Percentiles rank a stretch among this genome's conserved stretches.
Evolutionary conservation across 2,888 invertebrate species (phyloP).

Genomic region (Drosophila meridionalis): DNA sequence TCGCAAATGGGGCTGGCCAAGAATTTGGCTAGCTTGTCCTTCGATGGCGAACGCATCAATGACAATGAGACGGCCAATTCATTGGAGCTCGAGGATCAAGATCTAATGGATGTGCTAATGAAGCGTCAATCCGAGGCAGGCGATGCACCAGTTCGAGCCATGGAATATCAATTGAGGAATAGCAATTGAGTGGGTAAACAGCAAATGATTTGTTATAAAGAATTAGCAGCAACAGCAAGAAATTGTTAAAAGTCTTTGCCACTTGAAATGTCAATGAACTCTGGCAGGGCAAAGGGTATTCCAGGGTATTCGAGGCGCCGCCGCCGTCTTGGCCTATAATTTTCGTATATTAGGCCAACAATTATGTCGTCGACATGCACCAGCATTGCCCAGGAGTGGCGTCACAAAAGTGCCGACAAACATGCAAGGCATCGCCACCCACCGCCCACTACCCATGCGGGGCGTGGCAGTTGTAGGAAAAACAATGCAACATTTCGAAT

Average conservation of each 20-base stretch:
- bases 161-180: conserved; percentile 1
- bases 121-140: conserved; percentile 13
- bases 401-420: conserved; percentile 65
- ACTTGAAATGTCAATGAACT: conserved; percentile 45
- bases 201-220: neutral
- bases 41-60: conserved; percentile 36
- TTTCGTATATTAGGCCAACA: conserved; percentile 60
- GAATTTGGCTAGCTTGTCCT: conserved; percentile 10
- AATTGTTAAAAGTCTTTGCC: conserved; percentile 18
- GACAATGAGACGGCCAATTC: conserved; percentile 39
- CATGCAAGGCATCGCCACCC: conserved; percentile 58
- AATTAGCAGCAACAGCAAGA: neutral
- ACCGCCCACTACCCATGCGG: neutral
- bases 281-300: neutral
- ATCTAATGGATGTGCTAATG: conserved; percentile 35
- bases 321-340: conserved; percentile 43
- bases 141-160: conserved; percentile 9
- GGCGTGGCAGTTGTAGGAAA: conserved; percentile 46
- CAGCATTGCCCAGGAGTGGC: conserved; percentile 17
- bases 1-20: conserved; percentile 13
- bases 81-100: conserved; percentile 27
- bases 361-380: conserved; percentile 79
- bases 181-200: neutral
- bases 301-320: conserved; percentile 12
- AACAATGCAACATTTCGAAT: conserved; percentile 65